Conservation (phyloP, 2,888 invertebrate species). For the Rhagonycha fulva region DNA sequence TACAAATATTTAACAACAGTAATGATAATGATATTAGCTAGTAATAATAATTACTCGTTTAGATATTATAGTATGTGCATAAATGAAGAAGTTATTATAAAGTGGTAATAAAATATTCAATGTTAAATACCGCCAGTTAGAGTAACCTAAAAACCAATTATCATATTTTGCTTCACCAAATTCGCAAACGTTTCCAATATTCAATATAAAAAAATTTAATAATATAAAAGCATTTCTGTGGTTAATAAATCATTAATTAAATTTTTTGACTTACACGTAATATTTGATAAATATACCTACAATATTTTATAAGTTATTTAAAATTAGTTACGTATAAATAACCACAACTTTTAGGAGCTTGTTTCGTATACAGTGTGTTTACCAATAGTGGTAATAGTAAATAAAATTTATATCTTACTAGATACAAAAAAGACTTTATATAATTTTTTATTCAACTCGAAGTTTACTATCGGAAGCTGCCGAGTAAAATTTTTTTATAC, state of each 20-base stretch:
- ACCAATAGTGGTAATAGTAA: too few relatives aligned
- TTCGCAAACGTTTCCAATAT: background rate
- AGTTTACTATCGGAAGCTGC: too few relatives aligned
- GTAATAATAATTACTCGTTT: background rate
- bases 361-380: background rate
- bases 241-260: background rate
- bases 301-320: background rate
- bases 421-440: too few relatives aligned
- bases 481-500: too few relatives aligned
- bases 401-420: too few relatives aligned
- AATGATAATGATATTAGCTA: background rate
- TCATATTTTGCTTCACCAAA: background rate
- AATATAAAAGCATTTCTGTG: background rate
- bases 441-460: too few relatives aligned
- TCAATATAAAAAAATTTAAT: background rate
- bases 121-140: background rate
- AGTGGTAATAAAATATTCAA: background rate
- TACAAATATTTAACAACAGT: too few relatives aligned
- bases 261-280: background rate
- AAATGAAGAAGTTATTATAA: background rate
- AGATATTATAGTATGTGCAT: background rate
- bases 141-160: background rate
- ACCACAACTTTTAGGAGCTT: background rate
- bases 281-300: background rate
- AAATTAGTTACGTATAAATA: background rate